A percentile compares a stretch with the other conserved stretches of the same genome.
Evolutionary conservation across 1,140 invertebrate genomes (phyloP).

Genomic region (Sycophila sp.): DNA sequence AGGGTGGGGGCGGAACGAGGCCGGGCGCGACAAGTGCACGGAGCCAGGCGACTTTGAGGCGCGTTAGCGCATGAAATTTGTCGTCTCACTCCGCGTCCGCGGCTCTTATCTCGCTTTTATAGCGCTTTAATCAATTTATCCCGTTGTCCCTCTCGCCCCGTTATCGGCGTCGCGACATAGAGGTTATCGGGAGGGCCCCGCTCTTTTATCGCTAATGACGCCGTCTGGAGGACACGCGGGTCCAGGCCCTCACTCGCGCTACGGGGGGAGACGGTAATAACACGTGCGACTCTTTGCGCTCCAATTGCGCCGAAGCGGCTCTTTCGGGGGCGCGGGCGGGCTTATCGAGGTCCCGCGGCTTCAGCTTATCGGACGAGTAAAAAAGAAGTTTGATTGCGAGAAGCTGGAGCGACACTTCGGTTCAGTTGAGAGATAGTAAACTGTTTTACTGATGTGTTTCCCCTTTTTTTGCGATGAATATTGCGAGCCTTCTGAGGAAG

Average conservation of each 20-base stretch:
- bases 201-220: background rate
- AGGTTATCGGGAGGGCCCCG: background rate
- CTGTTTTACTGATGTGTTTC: background rate
- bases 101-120: too few relatives aligned
- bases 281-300: conserved; percentile 6
- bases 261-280: background rate
- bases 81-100: background rate
- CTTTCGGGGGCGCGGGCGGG: background rate
- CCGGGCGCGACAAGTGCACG: background rate
- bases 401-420: background rate
- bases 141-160: background rate
- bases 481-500: background rate
- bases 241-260: too few relatives aligned
- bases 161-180: conserved; percentile 1
- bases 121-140: too few relatives aligned
- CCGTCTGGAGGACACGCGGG: conserved; percentile 16
- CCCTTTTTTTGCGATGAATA: background rate
- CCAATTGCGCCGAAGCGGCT: background rate
- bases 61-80: conserved; percentile 36
- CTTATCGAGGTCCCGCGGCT: background rate
- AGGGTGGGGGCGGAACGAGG: background rate
- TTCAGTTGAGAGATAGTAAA: background rate
- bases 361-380: background rate
- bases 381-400: background rate
- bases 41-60: background rate